Evolutionary conservation across 1,140 invertebrate species (phyloP).

Genomic region (Maniola jurtina): DNA sequence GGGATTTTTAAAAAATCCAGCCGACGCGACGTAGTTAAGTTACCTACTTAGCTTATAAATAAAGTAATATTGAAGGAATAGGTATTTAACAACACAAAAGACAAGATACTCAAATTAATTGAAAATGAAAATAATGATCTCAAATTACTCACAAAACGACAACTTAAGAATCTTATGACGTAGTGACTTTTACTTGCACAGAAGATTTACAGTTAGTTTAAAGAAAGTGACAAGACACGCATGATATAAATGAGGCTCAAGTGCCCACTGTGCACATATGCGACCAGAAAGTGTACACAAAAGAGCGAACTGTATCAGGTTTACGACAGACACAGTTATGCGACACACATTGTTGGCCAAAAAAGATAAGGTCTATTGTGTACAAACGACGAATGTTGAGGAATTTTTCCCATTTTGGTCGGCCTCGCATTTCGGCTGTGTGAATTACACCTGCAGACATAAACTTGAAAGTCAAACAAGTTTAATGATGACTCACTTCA

Average conservation of each 20-base stretch:
- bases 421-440: conserved; percentile 13
- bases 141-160: not conserved
- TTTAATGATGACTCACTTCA: conserved; percentile 28
- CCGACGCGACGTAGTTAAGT: no score
- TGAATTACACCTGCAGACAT: conserved; percentile 17
- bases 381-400: conserved; percentile 11
- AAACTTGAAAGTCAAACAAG: conserved; percentile 20
- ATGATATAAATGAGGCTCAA: not conserved
- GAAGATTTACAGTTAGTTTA: not conserved
- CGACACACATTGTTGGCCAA: conserved; percentile 47
- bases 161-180: not conserved
- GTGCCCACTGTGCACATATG: not conserved
- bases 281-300: conserved; percentile 24
- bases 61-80: no score
- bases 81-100: no score
- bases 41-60: no score
- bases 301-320: conserved; percentile 42
- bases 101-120: no score
- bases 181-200: not conserved
- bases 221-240: not conserved
- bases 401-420: conserved; percentile 17
- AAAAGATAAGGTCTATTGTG: conserved; percentile 19
- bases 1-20: no score
- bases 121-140: no score
- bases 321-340: conserved; percentile 54